These are phyloP conservation scores for Microctenopoma stevenorrisi DNA, from an alignment of 2,797 vertebrate genomes.

Conservation along the genomic window DNA sequence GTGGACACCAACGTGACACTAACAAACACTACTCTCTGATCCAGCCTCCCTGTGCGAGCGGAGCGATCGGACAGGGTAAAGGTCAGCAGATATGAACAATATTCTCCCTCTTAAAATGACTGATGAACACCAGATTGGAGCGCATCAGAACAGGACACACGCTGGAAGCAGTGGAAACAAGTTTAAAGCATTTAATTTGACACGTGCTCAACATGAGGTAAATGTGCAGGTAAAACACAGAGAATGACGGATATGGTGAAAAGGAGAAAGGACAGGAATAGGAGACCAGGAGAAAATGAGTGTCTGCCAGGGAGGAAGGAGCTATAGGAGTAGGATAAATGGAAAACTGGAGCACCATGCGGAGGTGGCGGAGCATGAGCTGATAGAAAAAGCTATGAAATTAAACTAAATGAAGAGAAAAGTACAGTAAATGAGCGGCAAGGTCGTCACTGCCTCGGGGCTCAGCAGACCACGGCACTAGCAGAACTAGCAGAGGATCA, in stretches of 20 bases:
- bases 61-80: slow-evolving; percentile 23
- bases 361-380: slow-evolving; percentile 57
- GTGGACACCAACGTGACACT: background rate
- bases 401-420: slow-evolving; percentile 58
- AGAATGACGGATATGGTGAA: background rate
- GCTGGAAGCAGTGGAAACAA: slow-evolving; percentile 17
- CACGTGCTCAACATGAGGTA: slow-evolving; percentile 20
- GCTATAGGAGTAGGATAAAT: slow-evolving; percentile 54
- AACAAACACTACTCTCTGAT: slow-evolving; percentile 8
- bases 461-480: slow-evolving; percentile 7
- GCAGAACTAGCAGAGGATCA: slow-evolving; percentile 2
- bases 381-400: slow-evolving; percentile 59
- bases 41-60: slow-evolving; percentile 6
- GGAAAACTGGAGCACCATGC: slow-evolving; percentile 47
- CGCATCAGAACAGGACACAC: slow-evolving; percentile 1
- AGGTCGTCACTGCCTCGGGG: slow-evolving; percentile 30
- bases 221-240: slow-evolving; percentile 7
- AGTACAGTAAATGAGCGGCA: slow-evolving; percentile 58
- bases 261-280: slow-evolving; percentile 46
- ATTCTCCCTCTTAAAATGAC: slow-evolving; percentile 38
- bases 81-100: slow-evolving; percentile 29
- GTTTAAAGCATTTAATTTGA: slow-evolving; percentile 39
- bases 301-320: slow-evolving; percentile 42
- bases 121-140: slow-evolving; percentile 48
- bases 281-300: slow-evolving; percentile 52